A percentile compares a stretch with the other conserved stretches of the same genome.
phyloP scores from a whole-genome alignment of 1,140 invertebrate species.

The Scaptomyza montana region DNA sequence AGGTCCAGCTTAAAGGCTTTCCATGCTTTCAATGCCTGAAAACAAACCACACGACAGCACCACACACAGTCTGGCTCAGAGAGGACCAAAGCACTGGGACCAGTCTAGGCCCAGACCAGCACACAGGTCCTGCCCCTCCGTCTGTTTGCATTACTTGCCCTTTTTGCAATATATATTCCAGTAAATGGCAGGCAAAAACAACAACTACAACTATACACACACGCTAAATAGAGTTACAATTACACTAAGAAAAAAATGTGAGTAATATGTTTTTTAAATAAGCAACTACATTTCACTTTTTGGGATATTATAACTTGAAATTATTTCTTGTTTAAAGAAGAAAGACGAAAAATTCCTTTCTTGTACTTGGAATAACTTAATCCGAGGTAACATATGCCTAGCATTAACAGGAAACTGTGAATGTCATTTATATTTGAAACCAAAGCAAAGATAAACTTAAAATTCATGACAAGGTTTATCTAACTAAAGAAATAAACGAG shows the following conservation, averaged over 20 bases:
- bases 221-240: not conserved
- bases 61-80: slow-evolving; percentile 9
- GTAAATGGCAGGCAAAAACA: not conserved
- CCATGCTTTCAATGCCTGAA: slow-evolving; percentile 2
- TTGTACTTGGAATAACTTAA: too few relatives aligned
- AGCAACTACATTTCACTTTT: not conserved
- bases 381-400: too few relatives aligned
- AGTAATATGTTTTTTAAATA: not conserved
- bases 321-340: too few relatives aligned
- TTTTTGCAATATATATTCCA: slow-evolving; percentile 54
- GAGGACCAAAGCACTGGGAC: not conserved
- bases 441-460: too few relatives aligned
- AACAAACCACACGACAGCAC: slow-evolving; percentile 22
- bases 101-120: slow-evolving; percentile 26
- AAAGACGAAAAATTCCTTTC: too few relatives aligned
- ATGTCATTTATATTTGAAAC: too few relatives aligned
- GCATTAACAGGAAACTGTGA: too few relatives aligned
- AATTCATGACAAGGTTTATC: too few relatives aligned
- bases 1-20: slow-evolving; percentile 9
- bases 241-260: not conserved
- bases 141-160: slow-evolving; percentile 68
- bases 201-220: slow-evolving; percentile 6
- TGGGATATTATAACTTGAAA: too few relatives aligned
- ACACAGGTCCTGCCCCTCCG: slow-evolving; percentile 29
- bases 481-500: too few relatives aligned